A percentile compares a stretch with the other conserved stretches of the same genome.
These are phyloP conservation scores for Berghia stephanieae DNA, from an alignment of 1,140 invertebrate species.

Conservation along the genomic window DNA sequence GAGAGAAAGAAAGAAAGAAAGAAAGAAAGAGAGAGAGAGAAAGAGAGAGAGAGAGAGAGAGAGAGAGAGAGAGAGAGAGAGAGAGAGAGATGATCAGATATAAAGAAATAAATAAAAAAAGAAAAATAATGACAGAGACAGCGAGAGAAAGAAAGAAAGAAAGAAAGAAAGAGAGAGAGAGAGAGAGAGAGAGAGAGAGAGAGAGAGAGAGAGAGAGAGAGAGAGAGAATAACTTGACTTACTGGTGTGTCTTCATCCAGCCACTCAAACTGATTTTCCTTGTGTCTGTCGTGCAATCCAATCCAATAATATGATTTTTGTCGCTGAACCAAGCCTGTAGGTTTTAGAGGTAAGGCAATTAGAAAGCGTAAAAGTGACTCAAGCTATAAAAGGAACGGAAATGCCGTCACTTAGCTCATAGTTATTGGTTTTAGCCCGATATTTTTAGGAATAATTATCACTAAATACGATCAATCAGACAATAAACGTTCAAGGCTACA, in stretches of 20 bases:
- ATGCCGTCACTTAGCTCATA: no score
- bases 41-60: neutral
- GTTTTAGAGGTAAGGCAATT: no score
- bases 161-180: conserved; percentile 4
- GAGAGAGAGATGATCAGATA: neutral
- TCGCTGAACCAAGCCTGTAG: neutral
- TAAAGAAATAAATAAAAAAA: neutral
- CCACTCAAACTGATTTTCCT: conserved; percentile 39
- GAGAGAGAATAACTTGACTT: neutral
- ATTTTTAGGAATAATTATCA: no score
- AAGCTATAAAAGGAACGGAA: no score
- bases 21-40: neutral
- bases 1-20: neutral
- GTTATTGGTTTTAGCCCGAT: no score
- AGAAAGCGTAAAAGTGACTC: no score
- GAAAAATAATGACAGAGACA: neutral
- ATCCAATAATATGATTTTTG: conserved; percentile 45
- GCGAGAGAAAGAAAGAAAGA: neutral
- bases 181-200: neutral
- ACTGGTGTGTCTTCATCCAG: neutral
- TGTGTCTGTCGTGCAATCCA: conserved; percentile 46
- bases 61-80: neutral
- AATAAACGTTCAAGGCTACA: neutral
- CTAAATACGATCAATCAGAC: neutral
- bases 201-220: neutral